Conservation (phyloP, 2,797 vertebrate genomes). For the Salmo trutta region DNA sequence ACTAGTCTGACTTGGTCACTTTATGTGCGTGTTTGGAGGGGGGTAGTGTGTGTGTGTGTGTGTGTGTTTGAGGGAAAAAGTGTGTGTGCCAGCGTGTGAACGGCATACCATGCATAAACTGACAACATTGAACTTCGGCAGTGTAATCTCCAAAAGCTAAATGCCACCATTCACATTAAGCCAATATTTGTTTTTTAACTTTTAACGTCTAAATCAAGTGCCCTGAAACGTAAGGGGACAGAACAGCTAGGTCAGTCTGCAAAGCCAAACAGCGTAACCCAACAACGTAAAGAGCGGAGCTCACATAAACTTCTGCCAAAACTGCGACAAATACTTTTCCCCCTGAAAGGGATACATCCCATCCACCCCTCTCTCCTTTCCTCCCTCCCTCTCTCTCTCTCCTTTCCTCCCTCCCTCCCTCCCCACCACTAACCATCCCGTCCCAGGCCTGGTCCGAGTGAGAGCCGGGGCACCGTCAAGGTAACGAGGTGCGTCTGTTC, state of each 20-base stretch:
- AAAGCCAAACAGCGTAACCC: constrained; percentile 20
- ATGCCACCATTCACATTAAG: constrained; percentile 40
- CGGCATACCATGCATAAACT: constrained; percentile 52
- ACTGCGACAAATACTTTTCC: not conserved
- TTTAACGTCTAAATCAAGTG: constrained; percentile 57
- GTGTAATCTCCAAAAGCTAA: constrained; percentile 45
- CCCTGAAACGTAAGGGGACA: constrained; percentile 45
- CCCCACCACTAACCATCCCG: not conserved
- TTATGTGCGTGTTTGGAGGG: not conserved
- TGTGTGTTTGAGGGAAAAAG: not conserved
- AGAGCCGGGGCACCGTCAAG: constrained; percentile 38
- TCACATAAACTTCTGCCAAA: not conserved
- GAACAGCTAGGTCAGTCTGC: constrained; percentile 21
- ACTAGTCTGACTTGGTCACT: not conserved
- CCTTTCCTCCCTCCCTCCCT: not conserved
- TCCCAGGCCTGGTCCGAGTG: constrained; percentile 46
- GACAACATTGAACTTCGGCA: constrained; percentile 49
- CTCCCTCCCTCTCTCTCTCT: not conserved
- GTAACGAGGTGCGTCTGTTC: constrained; percentile 31
- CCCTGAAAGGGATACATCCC: not conserved
- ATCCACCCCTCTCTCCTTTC: not conserved
- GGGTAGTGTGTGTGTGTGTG: not conserved
- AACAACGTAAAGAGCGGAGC: constrained; percentile 4
- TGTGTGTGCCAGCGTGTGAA: constrained; percentile 22
- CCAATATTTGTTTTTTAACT: constrained; percentile 61